Evolutionary conservation across 2,888 invertebrate genomes (phyloP).

Genomic region (Polymixis flavicincta): DNA sequence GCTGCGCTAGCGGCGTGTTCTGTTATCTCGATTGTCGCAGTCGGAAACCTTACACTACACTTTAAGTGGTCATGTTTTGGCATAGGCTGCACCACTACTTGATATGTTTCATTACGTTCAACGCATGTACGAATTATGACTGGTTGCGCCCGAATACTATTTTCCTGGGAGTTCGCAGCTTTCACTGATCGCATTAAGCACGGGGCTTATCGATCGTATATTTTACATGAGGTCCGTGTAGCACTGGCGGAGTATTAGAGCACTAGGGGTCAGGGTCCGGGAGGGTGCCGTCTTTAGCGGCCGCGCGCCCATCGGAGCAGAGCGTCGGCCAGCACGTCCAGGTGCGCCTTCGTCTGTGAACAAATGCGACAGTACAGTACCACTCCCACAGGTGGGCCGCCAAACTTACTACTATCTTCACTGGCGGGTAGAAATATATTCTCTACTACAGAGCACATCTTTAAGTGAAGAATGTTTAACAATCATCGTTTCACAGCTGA

Average conservation of each 20-base stretch:
- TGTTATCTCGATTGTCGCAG: slow-evolving; percentile 73
- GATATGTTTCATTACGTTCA: slow-evolving; percentile 89
- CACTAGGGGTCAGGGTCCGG: slow-evolving; percentile 76
- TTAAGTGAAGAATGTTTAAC: slow-evolving; percentile 12
- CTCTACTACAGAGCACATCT: slow-evolving; percentile 5
- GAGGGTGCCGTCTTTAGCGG: slow-evolving; percentile 91
- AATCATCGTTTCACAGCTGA: slow-evolving; percentile 20
- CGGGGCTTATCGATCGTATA: slow-evolving; percentile 77
- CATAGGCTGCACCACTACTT: slow-evolving; percentile 88
- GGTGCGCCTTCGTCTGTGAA: slow-evolving; percentile 97
- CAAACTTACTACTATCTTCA: not conserved
- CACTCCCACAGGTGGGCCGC: not conserved
- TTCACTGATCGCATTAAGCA: slow-evolving; percentile 82
- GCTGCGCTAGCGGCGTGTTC: slow-evolving; percentile 65
- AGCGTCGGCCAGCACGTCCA: slow-evolving; percentile 98
- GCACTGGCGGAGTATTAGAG: slow-evolving; percentile 80
- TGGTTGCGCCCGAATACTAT: slow-evolving; percentile 87
- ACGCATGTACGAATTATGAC: slow-evolving; percentile 82
- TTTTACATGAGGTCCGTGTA: slow-evolving; percentile 79
- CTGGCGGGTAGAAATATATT: not conserved
- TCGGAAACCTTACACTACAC: slow-evolving; percentile 87
- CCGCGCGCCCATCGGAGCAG: slow-evolving; percentile 98
- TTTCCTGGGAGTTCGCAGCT: slow-evolving; percentile 82
- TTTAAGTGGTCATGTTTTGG: slow-evolving; percentile 85
- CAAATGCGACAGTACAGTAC: slow-evolving; percentile 25